Base-by-base conservation (phyloP, 2,797 vertebrate genomes). In the Phaenicophaeus curvirostris region DNA sequence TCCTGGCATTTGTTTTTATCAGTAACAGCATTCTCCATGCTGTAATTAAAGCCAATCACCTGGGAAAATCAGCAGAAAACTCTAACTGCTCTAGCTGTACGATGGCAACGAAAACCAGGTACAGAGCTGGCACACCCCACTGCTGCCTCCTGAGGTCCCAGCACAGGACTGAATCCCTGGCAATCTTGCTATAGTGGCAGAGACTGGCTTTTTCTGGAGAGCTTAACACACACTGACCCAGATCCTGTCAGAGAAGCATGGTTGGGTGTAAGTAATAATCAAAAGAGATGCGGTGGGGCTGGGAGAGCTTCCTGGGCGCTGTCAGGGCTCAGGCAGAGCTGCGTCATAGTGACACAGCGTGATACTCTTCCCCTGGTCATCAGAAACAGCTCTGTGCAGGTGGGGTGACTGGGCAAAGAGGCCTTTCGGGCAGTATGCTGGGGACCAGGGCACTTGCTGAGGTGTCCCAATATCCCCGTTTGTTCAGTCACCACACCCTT, bases 341-440 rank as follows among this genome's bases (percentile, higher is more conserved):
- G 72, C 21, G 69, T 14, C 59, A 24, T 6, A 2, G 1, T 23
- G 25, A 51, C 15, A 13, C 50, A 51, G 50, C 3, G 21, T 9
- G 85, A 66, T 19, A 25, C 39, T 42, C 44, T 79, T 76, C 14
- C 50, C 31, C 11, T 44, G 23, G 42, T 51, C 37, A 42, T 8
- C 0, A 0, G 21, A 41, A 30, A 62, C 25, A 27, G 5, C 15
- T 50, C 54, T 0, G 1, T 53, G 18, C 44, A 74, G 27, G 30
- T 5, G 9, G 24, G 11, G 39, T 50, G n/a, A 31, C 33, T 48
- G 63, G 75, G 53, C 9, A 41, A 66, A 55, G 33, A 87, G 21
- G 15, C 39, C 57, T 76, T 66, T n/a, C 63, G 17, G 31, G 37
- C 35, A 25, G 9, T 1, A 0, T 89, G 27, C 3, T 0, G 15